Base-by-base conservation (phyloP, 2,797 vertebrate genomes). In the Rhabdophis nuchalis region DNA sequence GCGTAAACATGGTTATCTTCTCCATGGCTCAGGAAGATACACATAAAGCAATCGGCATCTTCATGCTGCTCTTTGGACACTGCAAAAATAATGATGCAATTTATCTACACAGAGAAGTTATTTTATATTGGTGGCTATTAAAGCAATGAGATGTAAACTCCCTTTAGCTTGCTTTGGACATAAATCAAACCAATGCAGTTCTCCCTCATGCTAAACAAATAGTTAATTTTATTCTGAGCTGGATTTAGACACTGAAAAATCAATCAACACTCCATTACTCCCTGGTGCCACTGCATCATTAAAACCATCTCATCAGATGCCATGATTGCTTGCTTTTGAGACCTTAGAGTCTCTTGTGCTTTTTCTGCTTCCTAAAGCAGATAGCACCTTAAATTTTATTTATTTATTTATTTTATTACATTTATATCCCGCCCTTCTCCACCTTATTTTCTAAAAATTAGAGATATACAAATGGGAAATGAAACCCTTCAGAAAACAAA, bases 11-110 rank as follows among this genome's bases (percentile, higher is more conserved):
- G 97, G 56, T 98, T 98, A 0, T 98, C 95, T 95, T 99, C 98
- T 0, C 99, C 99, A 0, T 99, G 99, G 95, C 98, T 99, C 97
- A 99, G 96, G 97, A 99, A 99, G 86, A 98, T 95, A 3, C 99
- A 99, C 7, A 99, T 52, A 88, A 99, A 99, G 96, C 99, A 99
- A 96, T 99, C 99, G 0, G 98, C 98, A 23, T 99, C 98, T 0
- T 93, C 95, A 25, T 99, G 98, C 94, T 98, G 96, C 1, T 68
- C 96, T 1, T 16, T 90, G 0, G 99, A 98, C 54, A 97, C 99
- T 99, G 94, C 50, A 46, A 93, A 72, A 77, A 90, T 64, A 27
- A 46, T 18, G 8, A 88, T 54, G 56, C 1, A 46, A 77, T 91
- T 90, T 89, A 89, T 72, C 16, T 25, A 58, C 10, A 54, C 13